Evolutionary conservation across 1,140 invertebrate genomes (phyloP).

Genomic region (Aphaenogaster floridana): DNA sequence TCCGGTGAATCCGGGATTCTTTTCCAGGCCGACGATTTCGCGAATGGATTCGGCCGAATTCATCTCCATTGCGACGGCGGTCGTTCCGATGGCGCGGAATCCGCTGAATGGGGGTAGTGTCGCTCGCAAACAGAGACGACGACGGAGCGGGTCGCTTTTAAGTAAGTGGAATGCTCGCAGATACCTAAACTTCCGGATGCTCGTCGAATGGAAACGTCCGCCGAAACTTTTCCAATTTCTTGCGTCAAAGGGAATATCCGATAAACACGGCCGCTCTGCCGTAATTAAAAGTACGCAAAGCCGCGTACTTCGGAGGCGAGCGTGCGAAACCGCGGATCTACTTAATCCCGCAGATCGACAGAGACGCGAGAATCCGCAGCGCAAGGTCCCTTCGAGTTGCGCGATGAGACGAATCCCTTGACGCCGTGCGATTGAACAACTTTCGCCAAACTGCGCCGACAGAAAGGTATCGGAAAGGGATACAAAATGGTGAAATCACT

Average conservation of each 20-base stretch:
- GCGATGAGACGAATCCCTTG: not conserved
- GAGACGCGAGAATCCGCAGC: constrained; percentile 24
- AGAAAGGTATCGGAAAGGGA: not conserved
- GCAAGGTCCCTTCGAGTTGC: not conserved
- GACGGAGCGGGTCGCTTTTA: constrained; percentile 47
- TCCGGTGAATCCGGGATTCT: constrained; percentile 14
- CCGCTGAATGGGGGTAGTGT: constrained; percentile 9
- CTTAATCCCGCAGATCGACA: constrained; percentile 54
- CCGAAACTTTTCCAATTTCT: constrained; percentile 78
- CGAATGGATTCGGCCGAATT: constrained; percentile 52
- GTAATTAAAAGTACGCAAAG: constrained; percentile 68
- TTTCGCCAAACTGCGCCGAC: not conserved
- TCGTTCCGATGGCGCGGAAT: not conserved
- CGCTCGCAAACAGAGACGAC: constrained; percentile 44
- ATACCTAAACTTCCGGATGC: constrained; percentile 14
- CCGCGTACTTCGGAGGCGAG: not conserved
- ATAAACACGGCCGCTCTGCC: constrained; percentile 69
- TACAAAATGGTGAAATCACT: not conserved
- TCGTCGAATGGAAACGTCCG: constrained; percentile 39
- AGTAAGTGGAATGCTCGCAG: constrained; percentile 42
- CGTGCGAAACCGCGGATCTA: constrained; percentile 29
- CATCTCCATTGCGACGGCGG: constrained; percentile 39
- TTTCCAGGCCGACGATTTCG: constrained; percentile 20
- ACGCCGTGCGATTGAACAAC: not conserved
- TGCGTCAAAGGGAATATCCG: constrained; percentile 65